Conservation (phyloP, 1,140 invertebrate genomes). For the Vanessa tameamea region DNA sequence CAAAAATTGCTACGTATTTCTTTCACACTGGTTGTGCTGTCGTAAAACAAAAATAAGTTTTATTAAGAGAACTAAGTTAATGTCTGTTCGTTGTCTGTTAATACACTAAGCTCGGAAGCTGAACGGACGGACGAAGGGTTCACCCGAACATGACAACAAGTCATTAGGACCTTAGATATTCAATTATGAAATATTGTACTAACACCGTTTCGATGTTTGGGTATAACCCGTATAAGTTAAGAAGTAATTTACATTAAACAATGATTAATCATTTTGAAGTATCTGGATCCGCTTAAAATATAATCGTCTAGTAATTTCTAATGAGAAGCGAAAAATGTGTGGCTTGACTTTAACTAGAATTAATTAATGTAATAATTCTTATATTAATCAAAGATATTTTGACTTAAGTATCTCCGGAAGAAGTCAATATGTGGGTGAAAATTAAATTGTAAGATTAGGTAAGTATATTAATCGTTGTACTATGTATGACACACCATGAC, state of each 20-base stretch:
- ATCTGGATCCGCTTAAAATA: not conserved
- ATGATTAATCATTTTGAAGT: not conserved
- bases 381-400: no score
- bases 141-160: conserved; percentile 10
- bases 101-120: conserved; percentile 31
- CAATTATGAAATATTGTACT: not conserved
- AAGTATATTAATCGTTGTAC: no score
- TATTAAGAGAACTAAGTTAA: conserved; percentile 15
- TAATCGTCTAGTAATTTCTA: not conserved
- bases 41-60: conserved; percentile 20
- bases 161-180: conserved; percentile 25
- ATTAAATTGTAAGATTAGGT: no score
- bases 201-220: not conserved
- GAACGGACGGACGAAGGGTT: conserved; percentile 6
- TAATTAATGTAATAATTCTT: no score
- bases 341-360: no score
- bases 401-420: no score
- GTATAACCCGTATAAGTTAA: not conserved
- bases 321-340: no score
- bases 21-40: not conserved
- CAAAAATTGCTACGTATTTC: no score
- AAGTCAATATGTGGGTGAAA: no score
- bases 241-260: not conserved
- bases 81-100: conserved; percentile 26
- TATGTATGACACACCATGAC: no score